Conservation (phyloP, 2,888 invertebrate species). For the Ypsolopha sequella region DNA sequence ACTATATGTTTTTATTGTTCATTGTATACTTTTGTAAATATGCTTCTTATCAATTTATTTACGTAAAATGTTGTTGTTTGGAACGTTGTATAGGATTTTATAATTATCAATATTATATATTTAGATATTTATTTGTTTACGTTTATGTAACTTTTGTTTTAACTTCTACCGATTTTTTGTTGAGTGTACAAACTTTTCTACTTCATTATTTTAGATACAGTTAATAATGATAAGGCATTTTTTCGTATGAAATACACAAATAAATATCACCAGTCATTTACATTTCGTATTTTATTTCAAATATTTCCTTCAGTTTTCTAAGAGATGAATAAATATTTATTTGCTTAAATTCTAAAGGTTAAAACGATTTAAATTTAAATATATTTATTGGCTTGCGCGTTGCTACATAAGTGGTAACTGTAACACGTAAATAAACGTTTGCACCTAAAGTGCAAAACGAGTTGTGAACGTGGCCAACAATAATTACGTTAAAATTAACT, state of each 20-base stretch:
- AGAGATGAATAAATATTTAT: no score
- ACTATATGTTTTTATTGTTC: slow-evolving; percentile 12
- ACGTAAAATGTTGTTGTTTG: slow-evolving; percentile 53
- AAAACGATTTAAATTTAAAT: no score
- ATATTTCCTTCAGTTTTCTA: not conserved
- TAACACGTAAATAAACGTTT: no score
- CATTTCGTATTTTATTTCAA: not conserved
- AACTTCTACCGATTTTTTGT: not conserved
- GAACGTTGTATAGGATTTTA: slow-evolving; percentile 32
- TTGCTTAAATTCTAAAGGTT: no score
- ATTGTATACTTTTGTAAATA: slow-evolving; percentile 55
- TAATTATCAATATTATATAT: slow-evolving; percentile 11
- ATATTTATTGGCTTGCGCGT: no score
- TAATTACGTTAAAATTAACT: no score
- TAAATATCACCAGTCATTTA: slow-evolving; percentile 5
- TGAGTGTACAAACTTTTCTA: not conserved
- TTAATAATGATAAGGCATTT: slow-evolving; percentile 3
- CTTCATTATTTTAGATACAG: not conserved
- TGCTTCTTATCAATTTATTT: slow-evolving; percentile 48
- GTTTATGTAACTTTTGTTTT: slow-evolving; percentile 8
- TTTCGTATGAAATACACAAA: slow-evolving; percentile 2
- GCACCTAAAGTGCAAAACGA: no score
- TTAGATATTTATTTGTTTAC: slow-evolving; percentile 10
- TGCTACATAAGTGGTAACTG: no score
- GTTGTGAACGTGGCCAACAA: no score